Evolutionary conservation across 2,888 invertebrate species (phyloP).

Genomic region (Blastobasis adustella): DNA sequence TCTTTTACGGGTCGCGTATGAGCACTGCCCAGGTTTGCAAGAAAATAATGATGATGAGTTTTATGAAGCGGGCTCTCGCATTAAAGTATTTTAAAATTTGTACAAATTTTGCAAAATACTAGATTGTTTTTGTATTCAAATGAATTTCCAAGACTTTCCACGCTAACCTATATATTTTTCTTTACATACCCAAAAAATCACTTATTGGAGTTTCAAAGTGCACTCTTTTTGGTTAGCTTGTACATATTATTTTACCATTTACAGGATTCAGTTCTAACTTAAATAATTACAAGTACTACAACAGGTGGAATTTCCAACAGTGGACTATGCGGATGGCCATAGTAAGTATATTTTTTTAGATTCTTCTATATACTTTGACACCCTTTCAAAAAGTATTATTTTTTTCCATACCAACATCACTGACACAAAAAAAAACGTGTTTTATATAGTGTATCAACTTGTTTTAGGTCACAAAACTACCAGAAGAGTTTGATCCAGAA

Average conservation of each 20-base stretch:
- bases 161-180: no score
- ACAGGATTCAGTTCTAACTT: slow-evolving; percentile 20
- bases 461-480: slow-evolving; percentile 21
- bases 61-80: no score
- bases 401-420: not conserved
- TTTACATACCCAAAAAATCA: no score
- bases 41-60: no score
- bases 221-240: no score
- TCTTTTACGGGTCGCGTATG: no score
- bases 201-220: no score
- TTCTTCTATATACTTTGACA: not conserved
- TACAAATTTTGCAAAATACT: no score
- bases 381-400: not conserved
- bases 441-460: slow-evolving; percentile 1
- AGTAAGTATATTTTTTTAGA: slow-evolving; percentile 26
- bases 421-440: not conserved
- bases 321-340: slow-evolving; percentile 34
- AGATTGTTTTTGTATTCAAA: no score
- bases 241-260: not conserved
- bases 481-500: slow-evolving; percentile 20
- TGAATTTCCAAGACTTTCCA: no score
- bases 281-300: slow-evolving; percentile 38
- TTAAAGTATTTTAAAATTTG: no score
- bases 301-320: slow-evolving; percentile 41
- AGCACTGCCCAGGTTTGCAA: no score